These are phyloP conservation scores for Hanleya hanleyi DNA, from an alignment of 2,888 invertebrate genomes.

Conservation along the genomic window DNA sequence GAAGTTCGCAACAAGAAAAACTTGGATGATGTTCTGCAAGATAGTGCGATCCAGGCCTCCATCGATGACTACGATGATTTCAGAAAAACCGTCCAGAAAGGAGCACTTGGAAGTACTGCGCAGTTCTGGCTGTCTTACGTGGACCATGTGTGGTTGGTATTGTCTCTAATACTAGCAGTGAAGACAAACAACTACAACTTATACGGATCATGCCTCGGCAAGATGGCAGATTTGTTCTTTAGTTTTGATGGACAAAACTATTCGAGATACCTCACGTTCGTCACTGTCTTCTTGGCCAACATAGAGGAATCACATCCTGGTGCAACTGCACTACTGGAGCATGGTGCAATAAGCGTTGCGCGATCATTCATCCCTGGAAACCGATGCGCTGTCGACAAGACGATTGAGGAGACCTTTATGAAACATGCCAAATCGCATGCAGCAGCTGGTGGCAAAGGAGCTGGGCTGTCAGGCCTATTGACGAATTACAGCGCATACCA, in stretches of 20 bases:
- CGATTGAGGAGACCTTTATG: too few species aligned
- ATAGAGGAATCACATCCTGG: conserved; percentile 30
- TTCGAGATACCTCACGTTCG: conserved; percentile 27
- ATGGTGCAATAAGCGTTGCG: conserved; percentile 29
- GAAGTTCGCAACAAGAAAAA: not conserved
- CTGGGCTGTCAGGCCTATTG: conserved; percentile 26
- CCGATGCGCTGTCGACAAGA: too few species aligned
- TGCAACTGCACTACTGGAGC: conserved; percentile 32
- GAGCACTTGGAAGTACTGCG: conserved; percentile 20
- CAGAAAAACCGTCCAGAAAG: conserved; percentile 10
- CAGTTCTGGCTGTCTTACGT: conserved; percentile 26
- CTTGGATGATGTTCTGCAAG: not conserved
- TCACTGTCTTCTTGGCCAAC: conserved; percentile 26
- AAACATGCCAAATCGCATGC: too few species aligned
- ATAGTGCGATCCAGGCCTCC: not conserved
- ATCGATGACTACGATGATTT: conserved; percentile 14
- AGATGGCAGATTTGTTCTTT: too few species aligned
- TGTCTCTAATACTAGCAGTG: conserved; percentile 19
- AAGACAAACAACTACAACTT: conserved; percentile 20
- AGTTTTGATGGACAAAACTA: conserved; percentile 36
- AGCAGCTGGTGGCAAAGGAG: conserved; percentile 19
- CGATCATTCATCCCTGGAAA: too few species aligned
- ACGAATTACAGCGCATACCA: too few species aligned
- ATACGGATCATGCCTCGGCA: conserved; percentile 20
- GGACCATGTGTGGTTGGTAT: conserved; percentile 18